phyloP scores from a whole-genome alignment of 2,888 invertebrate genomes.

The Eustalomyia histrio region DNA sequence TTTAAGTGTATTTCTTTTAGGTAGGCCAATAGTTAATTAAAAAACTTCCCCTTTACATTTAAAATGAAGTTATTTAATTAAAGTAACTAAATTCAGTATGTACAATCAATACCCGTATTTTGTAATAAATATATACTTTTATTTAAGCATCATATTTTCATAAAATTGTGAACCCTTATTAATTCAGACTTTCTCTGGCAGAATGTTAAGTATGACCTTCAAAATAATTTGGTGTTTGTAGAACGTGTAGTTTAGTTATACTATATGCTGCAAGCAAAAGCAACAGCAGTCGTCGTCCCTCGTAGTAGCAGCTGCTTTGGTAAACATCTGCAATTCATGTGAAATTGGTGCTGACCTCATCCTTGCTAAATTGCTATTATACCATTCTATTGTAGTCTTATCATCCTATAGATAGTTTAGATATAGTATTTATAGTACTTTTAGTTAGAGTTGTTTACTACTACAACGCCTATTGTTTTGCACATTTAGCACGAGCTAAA shows the following conservation, averaged over 20 bases:
- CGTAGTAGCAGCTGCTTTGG: slow-evolving; percentile 44
- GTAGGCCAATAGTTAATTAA: no score
- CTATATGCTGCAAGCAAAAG: not conserved
- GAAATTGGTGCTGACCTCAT: not conserved
- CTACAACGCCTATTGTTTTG: slow-evolving; percentile 55
- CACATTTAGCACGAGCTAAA: slow-evolving; percentile 60
- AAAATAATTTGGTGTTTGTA: slow-evolving; percentile 22
- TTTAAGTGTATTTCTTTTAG: no score
- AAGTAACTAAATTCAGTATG: no score
- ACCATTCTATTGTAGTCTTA: slow-evolving; percentile 4
- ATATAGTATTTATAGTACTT: not conserved
- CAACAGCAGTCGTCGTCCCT: not conserved
- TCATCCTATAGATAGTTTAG: not conserved
- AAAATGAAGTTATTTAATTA: no score
- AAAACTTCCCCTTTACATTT: no score
- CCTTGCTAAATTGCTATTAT: slow-evolving; percentile 48
- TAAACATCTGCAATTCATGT: slow-evolving; percentile 40
- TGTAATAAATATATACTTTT: not conserved
- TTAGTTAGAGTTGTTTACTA: slow-evolving; percentile 34
- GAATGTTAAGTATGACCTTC: slow-evolving; percentile 33
- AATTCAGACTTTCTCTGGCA: slow-evolving; percentile 29
- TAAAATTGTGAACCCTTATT: slow-evolving; percentile 13
- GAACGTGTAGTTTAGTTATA: not conserved
- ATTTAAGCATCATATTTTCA: not conserved
- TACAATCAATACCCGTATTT: not conserved